These are phyloP conservation scores for Nansenia antarctica DNA, from an alignment of 2,113 vertebrate species.

Conservation along the genomic window DNA sequence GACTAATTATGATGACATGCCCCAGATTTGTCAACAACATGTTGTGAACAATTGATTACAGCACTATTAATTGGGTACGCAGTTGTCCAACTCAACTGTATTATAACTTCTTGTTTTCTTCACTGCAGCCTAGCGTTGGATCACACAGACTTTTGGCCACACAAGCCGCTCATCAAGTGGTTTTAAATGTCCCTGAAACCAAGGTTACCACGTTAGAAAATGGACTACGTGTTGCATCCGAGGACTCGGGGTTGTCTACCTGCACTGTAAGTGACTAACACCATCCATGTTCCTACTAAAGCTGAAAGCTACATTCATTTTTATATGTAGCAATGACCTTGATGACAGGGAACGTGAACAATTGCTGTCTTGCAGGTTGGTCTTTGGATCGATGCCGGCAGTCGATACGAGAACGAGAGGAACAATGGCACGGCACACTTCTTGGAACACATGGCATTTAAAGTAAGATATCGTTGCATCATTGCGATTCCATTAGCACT, in stretches of 20 bases:
- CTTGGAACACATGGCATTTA: constrained; percentile 98
- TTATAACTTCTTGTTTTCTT: not conserved
- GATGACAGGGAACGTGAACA: not conserved
- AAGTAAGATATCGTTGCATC: constrained; percentile 74
- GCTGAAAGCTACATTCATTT: not conserved
- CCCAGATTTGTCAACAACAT: too few relatives aligned
- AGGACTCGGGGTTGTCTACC: constrained; percentile 91
- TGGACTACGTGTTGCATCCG: constrained; percentile 91
- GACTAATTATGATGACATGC: too few relatives aligned
- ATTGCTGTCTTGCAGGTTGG: constrained; percentile 81
- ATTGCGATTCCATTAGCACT: not conserved
- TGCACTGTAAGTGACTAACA: constrained; percentile 82
- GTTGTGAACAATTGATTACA: too few relatives aligned
- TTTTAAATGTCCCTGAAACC: constrained; percentile 93
- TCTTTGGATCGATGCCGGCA: constrained; percentile 98
- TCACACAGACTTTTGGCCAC: constrained; percentile 68
- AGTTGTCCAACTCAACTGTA: too few relatives aligned
- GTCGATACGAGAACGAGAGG: constrained; percentile 94
- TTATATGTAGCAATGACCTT: not conserved
- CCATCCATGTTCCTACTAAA: not conserved
- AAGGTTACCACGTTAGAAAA: constrained; percentile 88
- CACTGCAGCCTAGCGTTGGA: constrained; percentile 58
- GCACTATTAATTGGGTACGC: too few relatives aligned
- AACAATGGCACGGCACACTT: constrained; percentile 99
- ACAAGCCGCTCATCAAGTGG: constrained; percentile 78